Evolutionary conservation across 1,140 invertebrate species (phyloP).

Genomic region (Drosophila pseudoobscura): DNA sequence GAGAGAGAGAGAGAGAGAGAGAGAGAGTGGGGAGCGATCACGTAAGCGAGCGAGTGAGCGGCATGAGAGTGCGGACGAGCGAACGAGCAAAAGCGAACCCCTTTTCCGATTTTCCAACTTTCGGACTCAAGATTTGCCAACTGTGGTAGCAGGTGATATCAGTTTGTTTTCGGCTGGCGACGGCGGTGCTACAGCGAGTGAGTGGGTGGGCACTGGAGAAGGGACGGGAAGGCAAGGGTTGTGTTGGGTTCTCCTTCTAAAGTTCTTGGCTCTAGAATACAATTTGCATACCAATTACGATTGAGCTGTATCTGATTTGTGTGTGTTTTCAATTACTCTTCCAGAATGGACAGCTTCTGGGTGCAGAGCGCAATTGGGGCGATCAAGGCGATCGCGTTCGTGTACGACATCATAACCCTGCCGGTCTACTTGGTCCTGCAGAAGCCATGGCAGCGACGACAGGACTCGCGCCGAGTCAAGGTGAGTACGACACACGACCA

Average conservation of each 20-base stretch:
- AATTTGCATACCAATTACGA: conserved; percentile 45
- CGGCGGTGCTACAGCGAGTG: conserved; percentile 49
- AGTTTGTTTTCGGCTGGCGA: conserved; percentile 63
- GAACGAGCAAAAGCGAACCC: conserved; percentile 26
- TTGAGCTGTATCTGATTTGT: conserved; percentile 30
- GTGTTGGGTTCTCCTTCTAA: too few relatives aligned
- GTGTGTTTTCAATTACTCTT: conserved; percentile 31
- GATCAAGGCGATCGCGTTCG: conserved; percentile 90
- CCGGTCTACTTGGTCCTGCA: conserved; percentile 94
- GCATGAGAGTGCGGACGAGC: neutral
- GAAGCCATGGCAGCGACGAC: conserved; percentile 92
- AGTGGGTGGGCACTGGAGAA: conserved; percentile 14
- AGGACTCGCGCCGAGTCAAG: conserved; percentile 90
- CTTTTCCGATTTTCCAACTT: conserved; percentile 41
- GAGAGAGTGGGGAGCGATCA: conserved; percentile 9
- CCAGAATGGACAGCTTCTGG: conserved; percentile 91
- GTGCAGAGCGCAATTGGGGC: conserved; percentile 89
- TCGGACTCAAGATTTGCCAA: conserved; percentile 57
- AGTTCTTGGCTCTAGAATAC: neutral
- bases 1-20: conserved; percentile 15
- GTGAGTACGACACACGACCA: conserved; percentile 80
- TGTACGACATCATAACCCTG: conserved; percentile 95
- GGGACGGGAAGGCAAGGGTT: too few relatives aligned
- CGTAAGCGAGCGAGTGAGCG: neutral
- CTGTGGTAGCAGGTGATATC: conserved; percentile 54